These are phyloP conservation scores for Troides helena DNA, from an alignment of 2,888 invertebrate species.

Conservation along the genomic window DNA sequence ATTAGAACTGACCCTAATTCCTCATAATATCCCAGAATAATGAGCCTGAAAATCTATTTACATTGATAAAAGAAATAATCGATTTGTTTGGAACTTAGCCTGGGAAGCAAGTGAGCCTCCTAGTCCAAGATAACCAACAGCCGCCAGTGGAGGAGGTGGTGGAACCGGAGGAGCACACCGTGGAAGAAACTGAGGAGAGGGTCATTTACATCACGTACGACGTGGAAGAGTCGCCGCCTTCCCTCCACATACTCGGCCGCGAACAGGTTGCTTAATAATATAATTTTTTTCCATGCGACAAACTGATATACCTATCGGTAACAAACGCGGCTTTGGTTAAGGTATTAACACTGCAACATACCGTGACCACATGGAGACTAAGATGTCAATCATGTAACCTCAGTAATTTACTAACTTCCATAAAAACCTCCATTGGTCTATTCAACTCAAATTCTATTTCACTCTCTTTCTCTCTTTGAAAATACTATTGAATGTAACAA, in stretches of 20 bases:
- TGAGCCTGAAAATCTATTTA: neutral
- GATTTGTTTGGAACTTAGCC: constrained; percentile 41
- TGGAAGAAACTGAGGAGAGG: constrained; percentile 45
- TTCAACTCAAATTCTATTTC: neutral
- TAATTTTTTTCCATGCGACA: neutral
- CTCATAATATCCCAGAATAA: too few relatives aligned
- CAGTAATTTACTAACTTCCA: too few relatives aligned
- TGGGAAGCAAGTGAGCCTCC: constrained; percentile 62
- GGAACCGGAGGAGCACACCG: constrained; percentile 24
- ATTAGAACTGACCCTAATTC: too few relatives aligned
- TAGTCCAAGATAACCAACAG: constrained; percentile 45
- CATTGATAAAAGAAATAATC: neutral
- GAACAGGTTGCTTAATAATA: constrained; percentile 48
- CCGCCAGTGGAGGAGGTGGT: constrained; percentile 28
- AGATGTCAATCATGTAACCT: too few relatives aligned
- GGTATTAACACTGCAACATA: too few relatives aligned
- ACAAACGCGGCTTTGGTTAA: too few relatives aligned
- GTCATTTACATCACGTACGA: constrained; percentile 73
- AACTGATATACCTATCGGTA: too few relatives aligned
- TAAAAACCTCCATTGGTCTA: too few relatives aligned
- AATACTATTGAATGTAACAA: neutral
- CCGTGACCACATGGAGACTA: too few relatives aligned
- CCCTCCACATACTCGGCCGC: constrained; percentile 55
- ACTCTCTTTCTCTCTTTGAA: neutral
- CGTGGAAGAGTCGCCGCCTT: constrained; percentile 48